Percentiles rank a stretch among this genome's conserved stretches.
Conservation (phyloP, 2,888 invertebrate genomes). For the Pimpla rufipes region DNA sequence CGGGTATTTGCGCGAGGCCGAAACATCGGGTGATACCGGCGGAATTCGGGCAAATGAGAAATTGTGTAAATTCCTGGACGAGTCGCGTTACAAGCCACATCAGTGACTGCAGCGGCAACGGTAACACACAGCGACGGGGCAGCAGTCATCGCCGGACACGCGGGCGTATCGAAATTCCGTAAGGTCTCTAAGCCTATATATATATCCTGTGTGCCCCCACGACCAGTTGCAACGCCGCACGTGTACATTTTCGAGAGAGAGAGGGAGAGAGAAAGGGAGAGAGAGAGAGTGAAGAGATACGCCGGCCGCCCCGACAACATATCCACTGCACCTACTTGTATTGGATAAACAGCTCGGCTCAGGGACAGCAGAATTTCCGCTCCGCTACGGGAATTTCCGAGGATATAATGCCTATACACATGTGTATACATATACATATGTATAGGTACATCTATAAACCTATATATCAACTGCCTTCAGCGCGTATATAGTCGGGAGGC, state of each 20-base stretch:
- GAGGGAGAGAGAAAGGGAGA: background rate
- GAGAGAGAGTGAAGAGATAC: too few species aligned
- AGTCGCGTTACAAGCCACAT: constrained; percentile 13
- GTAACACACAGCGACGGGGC: background rate
- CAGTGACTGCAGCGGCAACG: constrained; percentile 2
- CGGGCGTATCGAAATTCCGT: constrained; percentile 56
- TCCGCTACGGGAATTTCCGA: constrained; percentile 23
- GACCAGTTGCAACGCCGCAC: background rate
- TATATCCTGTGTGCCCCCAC: background rate
- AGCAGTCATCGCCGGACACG: constrained; percentile 5
- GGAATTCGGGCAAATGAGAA: constrained; percentile 45
- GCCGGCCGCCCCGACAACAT: background rate
- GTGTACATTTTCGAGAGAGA: background rate
- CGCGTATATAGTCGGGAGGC: too few species aligned
- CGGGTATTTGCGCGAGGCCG: background rate
- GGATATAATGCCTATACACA: background rate
- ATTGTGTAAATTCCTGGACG: constrained; percentile 45
- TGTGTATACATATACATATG: background rate
- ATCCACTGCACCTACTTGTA: background rate
- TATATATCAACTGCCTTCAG: too few species aligned
- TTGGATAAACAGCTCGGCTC: constrained; percentile 16
- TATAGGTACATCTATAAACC: background rate
- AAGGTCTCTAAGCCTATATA: constrained; percentile 38
- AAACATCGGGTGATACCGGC: constrained; percentile 3
- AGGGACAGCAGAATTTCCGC: constrained; percentile 30